A percentile compares a stretch with the other conserved stretches of the same genome.
These are phyloP conservation scores for Natator depressus DNA, from an alignment of 2,113 vertebrate genomes.

Conservation along the genomic window DNA sequence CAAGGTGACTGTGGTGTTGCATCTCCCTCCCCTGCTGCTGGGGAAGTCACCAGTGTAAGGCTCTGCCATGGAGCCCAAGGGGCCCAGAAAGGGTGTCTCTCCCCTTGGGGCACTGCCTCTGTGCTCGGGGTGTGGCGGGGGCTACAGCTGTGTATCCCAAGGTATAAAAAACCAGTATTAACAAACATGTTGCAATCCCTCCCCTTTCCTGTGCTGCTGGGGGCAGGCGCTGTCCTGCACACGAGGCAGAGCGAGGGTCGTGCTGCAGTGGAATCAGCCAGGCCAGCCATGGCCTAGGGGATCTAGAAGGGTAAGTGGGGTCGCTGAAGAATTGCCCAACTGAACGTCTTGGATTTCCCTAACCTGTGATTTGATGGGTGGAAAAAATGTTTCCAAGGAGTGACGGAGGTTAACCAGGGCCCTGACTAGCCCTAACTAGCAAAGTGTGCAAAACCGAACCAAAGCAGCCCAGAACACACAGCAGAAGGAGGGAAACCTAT, in stretches of 20 bases:
- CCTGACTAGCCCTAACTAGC: not conserved
- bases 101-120: no score
- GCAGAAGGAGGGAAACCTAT: not conserved
- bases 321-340: not conserved
- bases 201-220: not conserved
- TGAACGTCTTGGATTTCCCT: not conserved
- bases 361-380: not conserved
- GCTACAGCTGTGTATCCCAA: no score
- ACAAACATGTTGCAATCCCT: not conserved
- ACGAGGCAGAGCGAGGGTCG: not conserved
- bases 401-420: not conserved
- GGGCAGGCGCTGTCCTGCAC: not conserved
- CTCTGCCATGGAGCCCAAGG: no score
- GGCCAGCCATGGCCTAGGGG: not conserved
- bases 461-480: not conserved
- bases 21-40: not conserved
- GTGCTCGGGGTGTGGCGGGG: no score
- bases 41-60: not conserved
- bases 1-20: not conserved
- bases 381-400: not conserved
- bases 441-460: not conserved
- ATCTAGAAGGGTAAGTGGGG: not conserved
- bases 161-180: not conserved
- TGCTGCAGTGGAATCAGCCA: not conserved
- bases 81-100: no score